These are phyloP conservation scores for Drosophila tropicalis DNA, from an alignment of 1,140 invertebrate genomes.

Conservation along the genomic window DNA sequence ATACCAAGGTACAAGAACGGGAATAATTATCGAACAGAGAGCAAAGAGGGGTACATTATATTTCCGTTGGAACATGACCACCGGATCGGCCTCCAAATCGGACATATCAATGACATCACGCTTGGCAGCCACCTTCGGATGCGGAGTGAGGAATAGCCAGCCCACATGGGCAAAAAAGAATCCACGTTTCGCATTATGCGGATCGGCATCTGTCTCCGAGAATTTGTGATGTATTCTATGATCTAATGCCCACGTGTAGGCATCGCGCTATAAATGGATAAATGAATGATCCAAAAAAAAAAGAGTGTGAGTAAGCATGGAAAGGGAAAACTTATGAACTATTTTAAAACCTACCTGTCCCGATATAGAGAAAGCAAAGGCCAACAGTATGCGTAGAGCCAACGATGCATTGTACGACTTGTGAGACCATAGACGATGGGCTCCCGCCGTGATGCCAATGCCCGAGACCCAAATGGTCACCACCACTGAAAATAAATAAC, in stretches of 20 bases:
- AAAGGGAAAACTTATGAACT: neutral
- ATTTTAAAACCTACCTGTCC: constrained; percentile 85
- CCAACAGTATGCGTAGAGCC: constrained; percentile 89
- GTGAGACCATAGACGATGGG: constrained; percentile 93
- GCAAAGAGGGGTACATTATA: constrained; percentile 90
- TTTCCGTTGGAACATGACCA: constrained; percentile 93
- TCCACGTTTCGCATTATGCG: constrained; percentile 91
- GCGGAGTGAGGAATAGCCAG: constrained; percentile 91
- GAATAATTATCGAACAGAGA: constrained; percentile 90
- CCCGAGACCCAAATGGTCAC: constrained; percentile 84
- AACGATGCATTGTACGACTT: constrained; percentile 91
- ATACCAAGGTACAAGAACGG: constrained; percentile 90
- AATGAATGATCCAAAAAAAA: neutral
- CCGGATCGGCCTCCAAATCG: constrained; percentile 92
- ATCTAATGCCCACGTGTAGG: constrained; percentile 91
- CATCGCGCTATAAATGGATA: constrained; percentile 85
- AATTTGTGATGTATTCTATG: constrained; percentile 94
- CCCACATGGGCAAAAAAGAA: constrained; percentile 93
- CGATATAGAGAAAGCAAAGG: constrained; percentile 88
- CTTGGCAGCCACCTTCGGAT: constrained; percentile 90
- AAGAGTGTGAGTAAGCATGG: neutral
- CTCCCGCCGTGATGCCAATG: constrained; percentile 91
- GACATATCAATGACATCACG: constrained; percentile 90
- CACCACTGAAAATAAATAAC: constrained; percentile 84
- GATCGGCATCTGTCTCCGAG: constrained; percentile 92